Percentiles rank a stretch among this genome's conserved stretches.
Conservation (phyloP, 2,113 vertebrate species). For the Chlorodrepanis virens region DNA sequence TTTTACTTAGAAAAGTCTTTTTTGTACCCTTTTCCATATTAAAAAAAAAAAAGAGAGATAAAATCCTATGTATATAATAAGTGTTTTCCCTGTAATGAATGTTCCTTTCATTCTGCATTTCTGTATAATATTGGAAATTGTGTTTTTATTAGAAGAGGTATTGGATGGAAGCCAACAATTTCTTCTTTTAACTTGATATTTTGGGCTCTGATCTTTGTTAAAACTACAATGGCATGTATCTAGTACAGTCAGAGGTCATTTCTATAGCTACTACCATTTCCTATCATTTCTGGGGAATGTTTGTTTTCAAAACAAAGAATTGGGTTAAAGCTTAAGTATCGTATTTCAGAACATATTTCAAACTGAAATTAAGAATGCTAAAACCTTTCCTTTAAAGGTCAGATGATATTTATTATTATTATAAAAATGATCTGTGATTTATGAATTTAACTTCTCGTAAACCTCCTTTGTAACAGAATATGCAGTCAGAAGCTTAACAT, state of each 20-base stretch:
- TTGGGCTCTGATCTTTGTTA: conserved; percentile 83
- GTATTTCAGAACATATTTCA: conserved; percentile 92
- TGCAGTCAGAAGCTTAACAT: conserved; percentile 97
- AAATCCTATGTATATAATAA: conserved; percentile 77
- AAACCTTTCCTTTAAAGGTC: conserved; percentile 94
- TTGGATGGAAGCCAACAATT: conserved; percentile 89
- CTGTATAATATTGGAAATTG: conserved; percentile 75
- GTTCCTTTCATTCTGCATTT: conserved; percentile 74
- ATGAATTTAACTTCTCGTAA: conserved; percentile 95
- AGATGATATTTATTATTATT: conserved; percentile 91
- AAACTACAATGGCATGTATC: conserved; percentile 90
- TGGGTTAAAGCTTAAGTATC: conserved; percentile 87
- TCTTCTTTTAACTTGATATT: conserved; percentile 92
- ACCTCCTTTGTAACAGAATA: conserved; percentile 97
- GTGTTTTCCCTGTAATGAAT: conserved; percentile 77
- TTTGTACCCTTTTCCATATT: conserved; percentile 64
- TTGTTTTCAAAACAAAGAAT: conserved; percentile 90
- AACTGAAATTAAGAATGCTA: conserved; percentile 88
- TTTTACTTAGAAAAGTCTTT: conserved; percentile 70
- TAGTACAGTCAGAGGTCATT: conserved; percentile 81
- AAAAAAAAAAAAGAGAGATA: conserved; percentile 71
- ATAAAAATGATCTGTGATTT: conserved; percentile 95
- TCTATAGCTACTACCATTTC: conserved; percentile 79
- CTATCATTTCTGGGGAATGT: conserved; percentile 80
- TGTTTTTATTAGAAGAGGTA: conserved; percentile 91